Evolutionary conservation across 2,797 vertebrate genomes (phyloP).

Genomic region (Cynodonichthys magdalenae): DNA sequence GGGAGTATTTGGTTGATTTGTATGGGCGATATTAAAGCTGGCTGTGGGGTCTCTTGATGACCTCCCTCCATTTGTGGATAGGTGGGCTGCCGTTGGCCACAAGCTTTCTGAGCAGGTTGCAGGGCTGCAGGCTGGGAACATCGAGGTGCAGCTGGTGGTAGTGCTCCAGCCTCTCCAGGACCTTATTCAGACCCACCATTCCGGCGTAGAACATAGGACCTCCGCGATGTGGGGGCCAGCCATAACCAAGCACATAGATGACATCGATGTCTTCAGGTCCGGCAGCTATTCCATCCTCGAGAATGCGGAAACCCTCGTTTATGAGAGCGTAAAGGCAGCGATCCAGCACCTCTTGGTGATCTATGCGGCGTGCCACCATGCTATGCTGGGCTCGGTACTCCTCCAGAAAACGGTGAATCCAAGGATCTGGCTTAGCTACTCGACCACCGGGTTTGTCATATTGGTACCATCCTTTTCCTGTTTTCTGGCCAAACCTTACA

Average conservation of each 20-base stretch:
- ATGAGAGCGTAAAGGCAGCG: constrained; percentile 87
- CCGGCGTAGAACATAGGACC: constrained; percentile 93
- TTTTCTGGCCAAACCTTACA: constrained; percentile 90
- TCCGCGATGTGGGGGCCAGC: constrained; percentile 88
- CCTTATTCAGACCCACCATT: constrained; percentile 80
- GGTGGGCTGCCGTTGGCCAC: constrained; percentile 86
- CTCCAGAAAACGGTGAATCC: constrained; percentile 83
- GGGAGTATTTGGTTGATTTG: constrained; percentile 19
- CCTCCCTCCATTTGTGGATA: constrained; percentile 84
- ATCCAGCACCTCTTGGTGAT: constrained; percentile 87
- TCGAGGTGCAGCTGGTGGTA: constrained; percentile 85
- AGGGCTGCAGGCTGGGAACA: constrained; percentile 83
- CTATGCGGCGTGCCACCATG: constrained; percentile 74
- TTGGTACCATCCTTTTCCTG: constrained; percentile 88
- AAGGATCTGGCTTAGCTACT: constrained; percentile 83
- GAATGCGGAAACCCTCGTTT: constrained; percentile 89
- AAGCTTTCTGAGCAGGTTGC: constrained; percentile 84
- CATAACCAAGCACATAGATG: constrained; percentile 89
- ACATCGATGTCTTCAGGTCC: constrained; percentile 89
- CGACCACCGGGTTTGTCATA: constrained; percentile 85
- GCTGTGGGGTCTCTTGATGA: constrained; percentile 68
- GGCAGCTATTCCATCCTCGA: constrained; percentile 87
- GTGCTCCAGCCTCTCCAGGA: constrained; percentile 86
- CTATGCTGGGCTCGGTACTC: constrained; percentile 81
- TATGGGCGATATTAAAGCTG: constrained; percentile 66